phyloP scores from a whole-genome alignment of 2,888 invertebrate species.

The Sarcophaga caerulescens region DNA sequence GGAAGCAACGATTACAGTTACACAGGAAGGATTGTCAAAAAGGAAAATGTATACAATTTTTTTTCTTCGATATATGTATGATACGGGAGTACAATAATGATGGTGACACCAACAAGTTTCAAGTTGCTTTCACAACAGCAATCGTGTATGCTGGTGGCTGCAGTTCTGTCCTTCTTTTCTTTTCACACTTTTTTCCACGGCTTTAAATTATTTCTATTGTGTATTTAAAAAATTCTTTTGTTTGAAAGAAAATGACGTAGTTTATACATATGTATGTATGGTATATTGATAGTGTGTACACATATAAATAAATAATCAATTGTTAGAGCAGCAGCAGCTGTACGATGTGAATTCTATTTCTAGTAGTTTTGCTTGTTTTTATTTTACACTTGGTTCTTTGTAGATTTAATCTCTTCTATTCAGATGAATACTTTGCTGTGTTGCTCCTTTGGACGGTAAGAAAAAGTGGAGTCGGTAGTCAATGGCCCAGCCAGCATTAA shows the following conservation, averaged over 20 bases:
- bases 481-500: neutral
- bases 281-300: neutral
- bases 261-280: slow-evolving; percentile 1
- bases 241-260: neutral
- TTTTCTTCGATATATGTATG: neutral
- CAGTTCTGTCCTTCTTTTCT: neutral
- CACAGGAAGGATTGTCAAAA: neutral
- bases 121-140: slow-evolving; percentile 17
- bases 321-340: slow-evolving; percentile 1
- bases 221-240: neutral
- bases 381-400: slow-evolving; percentile 13
- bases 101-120: slow-evolving; percentile 13
- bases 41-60: neutral
- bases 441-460: neutral
- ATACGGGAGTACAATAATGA: neutral
- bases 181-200: neutral
- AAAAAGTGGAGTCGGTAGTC: slow-evolving; percentile 8
- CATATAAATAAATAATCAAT: slow-evolving; percentile 11
- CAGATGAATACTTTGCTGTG: neutral
- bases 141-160: neutral
- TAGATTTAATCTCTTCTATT: slow-evolving; percentile 18
- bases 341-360: neutral
- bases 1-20: slow-evolving; percentile 19
- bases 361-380: neutral
- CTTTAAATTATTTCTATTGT: neutral